Percentiles rank a stretch among this genome's conserved stretches.
These are phyloP conservation scores for Unio delphinus DNA, from an alignment of 2,888 invertebrate species.

Conservation along the genomic window DNA sequence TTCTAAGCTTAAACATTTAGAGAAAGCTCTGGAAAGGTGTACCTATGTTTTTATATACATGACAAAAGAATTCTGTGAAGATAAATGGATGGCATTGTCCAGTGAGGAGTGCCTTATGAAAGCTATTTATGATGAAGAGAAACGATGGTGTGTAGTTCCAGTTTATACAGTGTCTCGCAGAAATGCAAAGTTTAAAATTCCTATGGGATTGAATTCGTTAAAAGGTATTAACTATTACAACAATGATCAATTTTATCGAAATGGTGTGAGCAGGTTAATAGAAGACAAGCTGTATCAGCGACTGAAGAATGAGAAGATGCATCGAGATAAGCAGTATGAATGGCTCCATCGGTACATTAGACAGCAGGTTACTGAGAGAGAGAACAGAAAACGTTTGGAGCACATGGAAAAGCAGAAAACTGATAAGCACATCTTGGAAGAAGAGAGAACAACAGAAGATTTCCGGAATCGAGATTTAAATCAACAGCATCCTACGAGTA, in stretches of 20 bases:
- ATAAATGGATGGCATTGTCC: constrained; percentile 51
- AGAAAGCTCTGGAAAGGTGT: constrained; percentile 41
- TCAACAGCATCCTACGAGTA: too few relatives aligned
- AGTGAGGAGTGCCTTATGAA: constrained; percentile 57
- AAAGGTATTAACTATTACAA: constrained; percentile 56
- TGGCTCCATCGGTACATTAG: constrained; percentile 26
- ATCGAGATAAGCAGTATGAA: constrained; percentile 20
- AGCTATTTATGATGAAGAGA: constrained; percentile 49
- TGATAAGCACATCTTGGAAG: too few relatives aligned
- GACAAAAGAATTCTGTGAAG: constrained; percentile 45
- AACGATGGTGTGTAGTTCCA: constrained; percentile 60
- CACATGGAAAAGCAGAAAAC: neutral
- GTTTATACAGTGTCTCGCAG: constrained; percentile 47
- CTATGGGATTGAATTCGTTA: constrained; percentile 52
- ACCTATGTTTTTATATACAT: constrained; percentile 58
- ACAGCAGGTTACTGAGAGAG: constrained; percentile 7
- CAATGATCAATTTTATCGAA: constrained; percentile 48
- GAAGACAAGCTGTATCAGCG: constrained; percentile 28
- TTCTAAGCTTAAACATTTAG: constrained; percentile 29
- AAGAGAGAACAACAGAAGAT: too few relatives aligned
- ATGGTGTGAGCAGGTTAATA: constrained; percentile 43
- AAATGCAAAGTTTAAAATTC: constrained; percentile 36
- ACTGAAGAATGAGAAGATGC: constrained; percentile 7
- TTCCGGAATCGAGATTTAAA: too few relatives aligned
- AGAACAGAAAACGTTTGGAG: constrained; percentile 8